Evolutionary conservation across 2,113 vertebrate species (phyloP), one percentile per base, ranked within the genome.

Genomic region (Perccottus glenii): DNA sequence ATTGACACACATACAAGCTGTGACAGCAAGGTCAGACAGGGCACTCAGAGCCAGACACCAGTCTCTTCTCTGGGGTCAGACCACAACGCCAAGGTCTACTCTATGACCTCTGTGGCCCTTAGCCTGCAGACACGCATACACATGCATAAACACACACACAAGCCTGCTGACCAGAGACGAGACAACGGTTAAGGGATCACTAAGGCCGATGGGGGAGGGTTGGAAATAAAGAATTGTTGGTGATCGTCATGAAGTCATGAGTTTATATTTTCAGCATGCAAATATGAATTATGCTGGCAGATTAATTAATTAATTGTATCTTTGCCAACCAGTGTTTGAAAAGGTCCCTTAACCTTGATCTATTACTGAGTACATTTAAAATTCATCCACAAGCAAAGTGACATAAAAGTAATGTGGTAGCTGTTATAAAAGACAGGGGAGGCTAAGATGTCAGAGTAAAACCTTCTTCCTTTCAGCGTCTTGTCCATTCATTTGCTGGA

Each of bases 1-100:
- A 77, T 67, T 64, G 56, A 64, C 66, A 27, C 66, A 43, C 73
- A 45, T 69, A 67, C 36, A 74, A 11, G 64, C 69, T 70, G 67
- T 83, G 82, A 85, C 80, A 82, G 82, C 8, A 45, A 71, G 88
- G 88, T 88, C 89, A 91, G 88, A 91, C 85, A 87, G 87, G 88
- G 64, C 87, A 85, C 76, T 67, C 69, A 89, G 87, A 89, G 76
- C 84, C 88, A 92, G 90, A 92, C 91, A 88, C 75, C 49, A 78
- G 89, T 80, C 85, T 89, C 83, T 89, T 84, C 79, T 85, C 75
- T 56, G 67, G 85, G 90, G 88, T 92, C 90, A 91, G 78, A 79
- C 82, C 86, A 84, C 78, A 89, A 91, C 88, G 91, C 88, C 91
- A 92, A 89, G 88, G 90, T 90, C 84, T 89, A 69, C 84, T 83